Conservation (phyloP, 2,888 invertebrate genomes). For the Trichogramma evanescens region DNA sequence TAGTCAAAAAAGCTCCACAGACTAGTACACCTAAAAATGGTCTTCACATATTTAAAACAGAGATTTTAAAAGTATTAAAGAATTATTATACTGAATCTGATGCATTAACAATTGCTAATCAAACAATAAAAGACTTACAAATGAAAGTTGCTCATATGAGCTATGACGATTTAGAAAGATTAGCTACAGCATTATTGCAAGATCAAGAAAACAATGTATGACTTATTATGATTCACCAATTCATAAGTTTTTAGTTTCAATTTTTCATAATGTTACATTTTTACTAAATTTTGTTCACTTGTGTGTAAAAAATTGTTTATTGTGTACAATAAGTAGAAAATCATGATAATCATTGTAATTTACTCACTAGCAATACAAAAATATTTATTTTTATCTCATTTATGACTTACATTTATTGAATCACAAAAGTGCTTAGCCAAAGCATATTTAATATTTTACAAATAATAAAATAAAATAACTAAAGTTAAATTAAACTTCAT, state of each 20-base stretch:
- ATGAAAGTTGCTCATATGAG: conserved; percentile 53
- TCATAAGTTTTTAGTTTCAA: neutral
- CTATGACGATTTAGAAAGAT: conserved; percentile 56
- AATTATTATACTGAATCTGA: conserved; percentile 60
- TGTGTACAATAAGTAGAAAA: neutral
- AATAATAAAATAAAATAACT: conserved; percentile 11
- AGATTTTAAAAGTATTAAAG: conserved; percentile 54
- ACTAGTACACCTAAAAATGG: conserved; percentile 33
- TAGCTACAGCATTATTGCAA: conserved; percentile 59
- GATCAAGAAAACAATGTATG: conserved; percentile 59
- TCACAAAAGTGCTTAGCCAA: conserved; percentile 11
- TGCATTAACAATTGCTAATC: conserved; percentile 55
- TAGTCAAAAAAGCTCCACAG: conserved; percentile 60
- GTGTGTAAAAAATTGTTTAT: neutral
- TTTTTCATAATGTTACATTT: neutral
- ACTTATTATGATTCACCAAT: conserved; percentile 13
- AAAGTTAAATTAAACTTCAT: conserved; percentile 23
- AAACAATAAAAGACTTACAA: conserved; percentile 53
- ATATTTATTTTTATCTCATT: conserved; percentile 21
- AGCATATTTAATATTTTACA: conserved; percentile 19
- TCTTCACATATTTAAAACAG: conserved; percentile 53
- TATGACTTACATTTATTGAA: conserved; percentile 19
- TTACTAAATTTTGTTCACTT: neutral
- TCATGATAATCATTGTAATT: conserved; percentile 2
- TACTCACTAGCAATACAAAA: conserved; percentile 12